Evolutionary conservation across 1,140 invertebrate genomes (phyloP), one percentile per base, ranked within the genome.

Genomic region (Drosophila repleta): DNA sequence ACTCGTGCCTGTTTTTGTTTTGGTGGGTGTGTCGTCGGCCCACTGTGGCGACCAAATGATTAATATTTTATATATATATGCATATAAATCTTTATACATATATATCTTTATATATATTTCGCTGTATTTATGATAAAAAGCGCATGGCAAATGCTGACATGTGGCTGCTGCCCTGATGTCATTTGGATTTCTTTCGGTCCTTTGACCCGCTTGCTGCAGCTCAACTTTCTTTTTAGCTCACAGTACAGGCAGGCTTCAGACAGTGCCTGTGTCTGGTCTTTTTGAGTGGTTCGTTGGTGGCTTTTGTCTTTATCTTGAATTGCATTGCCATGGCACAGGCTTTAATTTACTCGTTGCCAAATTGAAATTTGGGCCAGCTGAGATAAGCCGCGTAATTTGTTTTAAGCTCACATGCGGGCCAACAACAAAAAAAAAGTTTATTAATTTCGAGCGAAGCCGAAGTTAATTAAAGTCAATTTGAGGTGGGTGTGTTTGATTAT

Each of bases 281-380:
- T 29, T 29, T 29, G 32, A 35, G 3, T 15, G 15, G 32, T 67
- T 63, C 60, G 52, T 48, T 46, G 43, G 43, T 70, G 70, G 69
- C 55, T 68, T 65, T 81, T 77, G 62, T 73, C 46, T 80, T 77
- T 74, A 82, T 68, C 75, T 48, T 77, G 83, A 83, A 82, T 79
- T 83, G 79, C 79, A 43, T 65, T 71, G 55, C 32, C 46, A 35
- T 83, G 79, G 71, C 79, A 78, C 11, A 35, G 79, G 75, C 75
- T 73, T 64, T 74, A 79, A 82, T 82, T 82, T 83, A 83, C 70
- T 79, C 46, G 79, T 74, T 83, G 74, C 70, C 61, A 74, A 82
- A 82, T 82, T 82, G 79, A 82, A 83, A 82, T 79, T 83, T 79
- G 58, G 79, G 79, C 70, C 79, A 82, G 74, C 70, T 79, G 63